These are phyloP conservation scores for Spinibarbus caldwelli DNA, from an alignment of 2,797 vertebrate genomes.

Conservation along the genomic window DNA sequence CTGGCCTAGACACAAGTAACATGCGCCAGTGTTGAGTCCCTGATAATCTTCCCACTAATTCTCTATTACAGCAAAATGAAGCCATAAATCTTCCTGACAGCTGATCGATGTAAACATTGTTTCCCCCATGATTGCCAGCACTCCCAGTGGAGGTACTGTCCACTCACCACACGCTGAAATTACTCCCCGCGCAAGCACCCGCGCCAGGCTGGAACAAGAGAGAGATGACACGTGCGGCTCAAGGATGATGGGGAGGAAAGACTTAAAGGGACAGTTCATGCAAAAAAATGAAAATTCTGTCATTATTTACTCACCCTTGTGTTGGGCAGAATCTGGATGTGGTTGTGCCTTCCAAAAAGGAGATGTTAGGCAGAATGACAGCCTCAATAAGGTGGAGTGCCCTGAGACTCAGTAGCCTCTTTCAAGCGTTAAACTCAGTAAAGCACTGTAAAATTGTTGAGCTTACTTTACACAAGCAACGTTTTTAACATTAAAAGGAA, in stretches of 20 bases:
- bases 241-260: slow-evolving; percentile 13
- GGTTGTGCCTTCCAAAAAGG: not conserved
- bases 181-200: slow-evolving; percentile 86
- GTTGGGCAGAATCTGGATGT: not conserved
- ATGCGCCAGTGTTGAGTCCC: slow-evolving; percentile 99
- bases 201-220: slow-evolving; percentile 67
- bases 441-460: not conserved
- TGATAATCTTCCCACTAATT: slow-evolving; percentile 99
- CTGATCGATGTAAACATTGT: slow-evolving; percentile 99
- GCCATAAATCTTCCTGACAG: slow-evolving; percentile 99
- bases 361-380: not conserved
- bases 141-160: slow-evolving; percentile 99
- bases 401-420: not conserved
- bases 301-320: not conserved
- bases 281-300: not conserved
- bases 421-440: not conserved
- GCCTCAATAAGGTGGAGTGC: not conserved
- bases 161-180: slow-evolving; percentile 97
- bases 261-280: not conserved
- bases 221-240: slow-evolving; percentile 47
- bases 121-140: slow-evolving; percentile 99
- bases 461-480: not conserved
- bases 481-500: not conserved
- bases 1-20: slow-evolving; percentile 99
- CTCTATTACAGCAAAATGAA: slow-evolving; percentile 99